Conservation (phyloP, 2,797 vertebrate species). For the Phylloscopus collybita region DNA sequence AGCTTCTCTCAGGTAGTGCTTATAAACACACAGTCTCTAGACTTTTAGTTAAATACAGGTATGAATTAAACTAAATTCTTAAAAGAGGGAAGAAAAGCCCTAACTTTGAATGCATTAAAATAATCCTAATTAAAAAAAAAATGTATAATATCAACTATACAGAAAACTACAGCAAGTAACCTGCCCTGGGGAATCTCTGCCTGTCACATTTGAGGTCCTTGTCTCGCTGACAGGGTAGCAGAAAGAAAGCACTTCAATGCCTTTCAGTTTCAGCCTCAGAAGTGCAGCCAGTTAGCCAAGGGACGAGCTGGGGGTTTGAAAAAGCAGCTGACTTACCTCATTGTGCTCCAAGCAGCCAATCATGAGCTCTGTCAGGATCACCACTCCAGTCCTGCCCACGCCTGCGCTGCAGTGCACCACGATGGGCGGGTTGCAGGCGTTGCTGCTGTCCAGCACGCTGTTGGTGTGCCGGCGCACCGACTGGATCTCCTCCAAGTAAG, state of each 20-base stretch:
- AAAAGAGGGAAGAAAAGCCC: neutral
- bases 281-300: neutral
- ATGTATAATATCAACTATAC: neutral
- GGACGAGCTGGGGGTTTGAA: neutral
- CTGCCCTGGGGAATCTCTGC: neutral
- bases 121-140: neutral
- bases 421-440: slow-evolving; percentile 88
- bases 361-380: slow-evolving; percentile 96
- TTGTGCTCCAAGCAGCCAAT: slow-evolving; percentile 96
- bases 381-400: slow-evolving; percentile 92
- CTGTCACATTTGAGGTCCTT: neutral
- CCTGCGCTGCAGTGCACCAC: slow-evolving; percentile 96
- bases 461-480: slow-evolving; percentile 96
- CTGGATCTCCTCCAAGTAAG: slow-evolving; percentile 96
- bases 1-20: neutral
- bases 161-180: neutral
- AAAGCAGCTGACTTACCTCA: slow-evolving; percentile 79
- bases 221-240: neutral
- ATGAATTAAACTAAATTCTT: neutral
- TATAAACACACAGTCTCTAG: neutral
- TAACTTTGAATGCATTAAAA: neutral
- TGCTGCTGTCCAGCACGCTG: slow-evolving; percentile 91
- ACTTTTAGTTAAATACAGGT: neutral
- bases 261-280: neutral
- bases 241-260: neutral